These are phyloP conservation scores for Epinotia ramella DNA, from an alignment of 2,888 invertebrate genomes.

Conservation along the genomic window DNA sequence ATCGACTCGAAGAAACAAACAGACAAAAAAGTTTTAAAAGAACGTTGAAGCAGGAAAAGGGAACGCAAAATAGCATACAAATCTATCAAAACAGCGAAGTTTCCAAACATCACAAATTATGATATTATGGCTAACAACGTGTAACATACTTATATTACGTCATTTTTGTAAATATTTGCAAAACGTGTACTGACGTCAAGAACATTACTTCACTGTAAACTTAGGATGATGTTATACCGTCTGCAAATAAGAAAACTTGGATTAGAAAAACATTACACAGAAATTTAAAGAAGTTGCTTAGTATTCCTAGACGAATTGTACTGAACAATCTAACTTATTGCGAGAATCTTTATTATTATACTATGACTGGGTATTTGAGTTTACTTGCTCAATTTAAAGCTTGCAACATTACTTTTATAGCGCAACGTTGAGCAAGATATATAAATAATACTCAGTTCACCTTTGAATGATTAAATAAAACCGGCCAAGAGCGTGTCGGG, in stretches of 20 bases:
- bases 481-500: no score
- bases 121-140: neutral
- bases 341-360: conserved; percentile 27
- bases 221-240: conserved; percentile 19
- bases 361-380: conserved; percentile 7
- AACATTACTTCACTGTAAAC: conserved; percentile 6
- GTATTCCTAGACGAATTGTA: conserved; percentile 3
- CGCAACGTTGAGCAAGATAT: conserved; percentile 10
- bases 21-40: neutral
- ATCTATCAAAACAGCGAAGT: neutral
- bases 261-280: neutral
- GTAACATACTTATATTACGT: neutral
- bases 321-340: conserved; percentile 23
- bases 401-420: conserved; percentile 26
- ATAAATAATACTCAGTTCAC: conserved; percentile 14
- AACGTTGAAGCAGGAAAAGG: neutral
- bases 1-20: neutral
- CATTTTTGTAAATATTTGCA: conserved; percentile 18
- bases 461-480: conserved; percentile 11
- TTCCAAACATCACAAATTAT: neutral
- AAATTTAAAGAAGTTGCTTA: neutral
- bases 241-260: conserved; percentile 28
- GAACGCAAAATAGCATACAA: neutral
- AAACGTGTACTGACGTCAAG: conserved; percentile 24
- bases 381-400: conserved; percentile 33